Evolutionary conservation across 2,113 vertebrate species (phyloP), one percentile per base, ranked within the genome.

Genomic region (Platycercus adscitus): DNA sequence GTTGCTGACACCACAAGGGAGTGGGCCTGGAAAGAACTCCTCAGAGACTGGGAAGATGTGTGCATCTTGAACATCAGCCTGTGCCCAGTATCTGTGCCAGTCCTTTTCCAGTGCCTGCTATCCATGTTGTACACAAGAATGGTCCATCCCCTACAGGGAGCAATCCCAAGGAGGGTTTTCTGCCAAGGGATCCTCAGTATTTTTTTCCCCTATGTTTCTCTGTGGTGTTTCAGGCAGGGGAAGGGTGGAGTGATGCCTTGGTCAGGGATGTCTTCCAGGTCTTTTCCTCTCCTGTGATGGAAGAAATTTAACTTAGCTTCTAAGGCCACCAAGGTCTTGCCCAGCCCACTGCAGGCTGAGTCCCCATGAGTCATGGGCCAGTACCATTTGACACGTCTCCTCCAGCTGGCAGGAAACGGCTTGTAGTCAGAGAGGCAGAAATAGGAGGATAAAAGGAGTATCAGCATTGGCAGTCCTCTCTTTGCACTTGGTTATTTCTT

Each of bases 401-500:
- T 86, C 53, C 60, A 88, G 41, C 28, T 91, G 25, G 23, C 37
- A 52, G 68, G 58, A 91, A 93, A 77, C 1, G 1, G 6, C 49
- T 58, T 88, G 29, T 31, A 89, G 71, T 80, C 60, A 70, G 37
- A 93, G 19, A 70, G 17, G 29, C 64, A 94, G 71, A 95, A 95
- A 89, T 5, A 81, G 23, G 24, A 81, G 23, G 24, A 63, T 43
- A 50, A 26, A 86, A 69, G 44, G 31, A 70, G 14, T 53, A 63
- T 73, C 58, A 91, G 19, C 53, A 73, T 14, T 15, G 33, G 20
- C 7, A 82, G 49, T 44, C 11, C 13, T 86, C 53, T 71, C 50
- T 86, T 92, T 85, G 82, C 66, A 63, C 76, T 92, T 88, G 65
- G 28, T 90, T 95, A 66, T 60, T 88, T 95, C 55, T 85, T 61